Conservation (phyloP, 2,113 vertebrate genomes). For the Rhynchomys soricoides region DNA sequence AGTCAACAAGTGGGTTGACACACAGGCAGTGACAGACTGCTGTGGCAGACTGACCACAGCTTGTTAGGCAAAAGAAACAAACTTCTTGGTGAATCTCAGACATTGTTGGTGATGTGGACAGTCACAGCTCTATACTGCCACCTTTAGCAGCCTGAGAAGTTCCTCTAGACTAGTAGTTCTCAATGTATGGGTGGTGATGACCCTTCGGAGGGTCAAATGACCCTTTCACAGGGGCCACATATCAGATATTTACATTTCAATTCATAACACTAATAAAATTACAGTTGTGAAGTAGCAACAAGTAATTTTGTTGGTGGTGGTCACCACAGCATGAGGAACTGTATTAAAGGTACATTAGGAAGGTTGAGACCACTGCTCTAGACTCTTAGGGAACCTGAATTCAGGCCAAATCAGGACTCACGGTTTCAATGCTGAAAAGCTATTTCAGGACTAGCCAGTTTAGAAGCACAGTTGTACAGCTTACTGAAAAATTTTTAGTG, state of each 20-base stretch:
- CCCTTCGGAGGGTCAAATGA: background rate
- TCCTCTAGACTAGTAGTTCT: background rate
- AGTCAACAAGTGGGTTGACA: background rate
- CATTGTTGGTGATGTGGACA: background rate
- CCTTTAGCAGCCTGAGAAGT: background rate
- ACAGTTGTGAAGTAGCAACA: background rate
- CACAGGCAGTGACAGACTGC: background rate
- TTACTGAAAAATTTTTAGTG: background rate
- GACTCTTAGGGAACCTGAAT: too few relatives aligned
- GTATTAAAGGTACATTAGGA: background rate
- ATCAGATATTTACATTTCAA: background rate
- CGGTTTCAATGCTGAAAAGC: background rate
- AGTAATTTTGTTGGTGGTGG: background rate
- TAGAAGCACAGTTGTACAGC: background rate
- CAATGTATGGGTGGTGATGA: background rate
- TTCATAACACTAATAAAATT: background rate
- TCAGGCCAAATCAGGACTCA: background rate
- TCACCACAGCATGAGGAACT: background rate
- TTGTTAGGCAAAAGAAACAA: background rate
- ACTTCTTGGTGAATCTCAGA: background rate
- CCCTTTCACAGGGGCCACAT: background rate
- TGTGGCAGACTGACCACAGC: fast-evolving
- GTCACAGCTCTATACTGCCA: background rate
- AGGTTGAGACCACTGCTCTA: background rate
- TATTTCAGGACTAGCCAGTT: background rate